Conservation (phyloP, 2,113 vertebrate genomes). For the Carassius auratus region DNA sequence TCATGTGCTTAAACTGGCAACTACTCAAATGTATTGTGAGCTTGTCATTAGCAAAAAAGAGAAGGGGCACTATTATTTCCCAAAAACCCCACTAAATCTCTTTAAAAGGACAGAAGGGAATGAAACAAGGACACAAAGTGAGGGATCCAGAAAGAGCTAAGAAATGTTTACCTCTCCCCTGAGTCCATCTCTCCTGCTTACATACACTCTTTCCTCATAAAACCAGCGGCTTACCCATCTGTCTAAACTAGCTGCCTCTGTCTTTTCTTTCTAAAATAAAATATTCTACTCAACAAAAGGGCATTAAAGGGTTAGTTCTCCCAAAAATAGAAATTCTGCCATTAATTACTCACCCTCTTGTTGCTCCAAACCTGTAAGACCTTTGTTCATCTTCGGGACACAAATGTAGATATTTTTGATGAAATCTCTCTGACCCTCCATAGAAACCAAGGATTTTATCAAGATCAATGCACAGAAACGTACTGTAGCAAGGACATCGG, state of each 20-base stretch:
- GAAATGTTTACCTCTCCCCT: constrained; percentile 35
- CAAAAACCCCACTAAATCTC: constrained; percentile 26
- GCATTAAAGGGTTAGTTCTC: no score
- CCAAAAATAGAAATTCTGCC: no score
- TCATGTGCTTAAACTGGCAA: constrained; percentile 25
- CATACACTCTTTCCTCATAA: constrained; percentile 16
- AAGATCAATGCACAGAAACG: no score
- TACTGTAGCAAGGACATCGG: no score
- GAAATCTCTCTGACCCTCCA: no score
- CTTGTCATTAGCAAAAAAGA: constrained; percentile 23
- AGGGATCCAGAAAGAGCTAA: constrained; percentile 34
- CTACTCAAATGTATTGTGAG: constrained; percentile 4
- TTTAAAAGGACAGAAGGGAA: constrained; percentile 40
- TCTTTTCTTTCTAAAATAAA: neutral
- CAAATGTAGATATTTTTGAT: no score
- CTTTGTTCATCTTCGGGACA: no score
- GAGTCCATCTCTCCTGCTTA: constrained; percentile 1
- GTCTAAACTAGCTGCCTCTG: neutral
- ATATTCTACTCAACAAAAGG: no score
- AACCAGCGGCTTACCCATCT: constrained; percentile 21
- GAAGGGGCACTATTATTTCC: constrained; percentile 18
- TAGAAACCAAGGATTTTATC: no score
- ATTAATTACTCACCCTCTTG: no score
- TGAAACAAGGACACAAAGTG: constrained; percentile 36
- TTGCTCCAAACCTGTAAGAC: no score